Evolutionary conservation across 2,797 vertebrate genomes (phyloP).

Genomic region (Aotus griseimembra): DNA sequence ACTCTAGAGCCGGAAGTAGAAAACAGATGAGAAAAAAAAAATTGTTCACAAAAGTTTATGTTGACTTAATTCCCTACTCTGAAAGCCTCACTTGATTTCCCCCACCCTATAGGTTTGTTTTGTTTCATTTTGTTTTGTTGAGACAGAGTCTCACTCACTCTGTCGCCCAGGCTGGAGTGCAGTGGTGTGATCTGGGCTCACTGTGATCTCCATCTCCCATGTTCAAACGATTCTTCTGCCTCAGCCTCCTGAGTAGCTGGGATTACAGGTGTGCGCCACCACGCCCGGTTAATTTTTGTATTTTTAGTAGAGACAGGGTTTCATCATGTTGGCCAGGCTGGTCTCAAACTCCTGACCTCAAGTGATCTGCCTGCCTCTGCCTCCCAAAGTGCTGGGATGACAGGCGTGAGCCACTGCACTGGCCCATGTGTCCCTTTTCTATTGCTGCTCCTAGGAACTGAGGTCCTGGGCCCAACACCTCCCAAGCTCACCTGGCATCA

Average conservation of each 20-base stretch:
- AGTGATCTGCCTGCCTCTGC: too few relatives aligned
- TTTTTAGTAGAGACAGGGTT: neutral
- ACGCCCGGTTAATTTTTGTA: neutral
- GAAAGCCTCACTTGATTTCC: neutral
- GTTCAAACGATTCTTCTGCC: neutral
- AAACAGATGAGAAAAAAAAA: neutral
- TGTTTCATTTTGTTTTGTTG: neutral
- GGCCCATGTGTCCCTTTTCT: neutral
- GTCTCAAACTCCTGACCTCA: neutral
- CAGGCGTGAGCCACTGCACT: neutral
- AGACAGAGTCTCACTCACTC: neutral
- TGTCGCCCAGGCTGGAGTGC: neutral
- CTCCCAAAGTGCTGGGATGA: neutral
- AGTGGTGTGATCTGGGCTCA: neutral
- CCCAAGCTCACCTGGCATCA: neutral
- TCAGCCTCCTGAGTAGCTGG: neutral
- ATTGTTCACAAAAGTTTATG: neutral
- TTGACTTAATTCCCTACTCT: neutral
- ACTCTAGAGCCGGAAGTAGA: neutral
- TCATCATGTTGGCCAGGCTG: neutral
- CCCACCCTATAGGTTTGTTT: neutral
- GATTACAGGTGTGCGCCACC: rapidly evolving
- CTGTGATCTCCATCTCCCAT: neutral
- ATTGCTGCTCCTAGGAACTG: neutral
- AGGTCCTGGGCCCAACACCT: neutral